A percentile compares a stretch with the other conserved stretches of the same genome.
Conservation (phyloP, 2,113 vertebrate species). For the Galemys pyrenaicus region DNA sequence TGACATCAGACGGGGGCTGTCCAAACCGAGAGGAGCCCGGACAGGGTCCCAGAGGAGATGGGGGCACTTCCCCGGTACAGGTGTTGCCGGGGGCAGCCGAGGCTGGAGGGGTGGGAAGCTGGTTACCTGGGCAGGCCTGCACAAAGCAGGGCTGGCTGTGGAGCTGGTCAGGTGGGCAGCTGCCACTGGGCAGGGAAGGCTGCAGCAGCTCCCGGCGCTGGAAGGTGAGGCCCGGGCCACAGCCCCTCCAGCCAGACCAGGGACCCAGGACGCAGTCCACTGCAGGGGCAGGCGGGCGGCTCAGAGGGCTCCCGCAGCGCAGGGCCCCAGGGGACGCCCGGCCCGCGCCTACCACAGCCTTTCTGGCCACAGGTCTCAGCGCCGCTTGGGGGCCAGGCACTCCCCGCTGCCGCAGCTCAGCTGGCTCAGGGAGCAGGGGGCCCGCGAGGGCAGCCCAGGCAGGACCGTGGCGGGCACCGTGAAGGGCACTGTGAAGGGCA, state of each 20-base stretch:
- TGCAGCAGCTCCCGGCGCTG: conserved; percentile 87
- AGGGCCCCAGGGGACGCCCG: not conserved
- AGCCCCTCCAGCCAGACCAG: conserved; percentile 92
- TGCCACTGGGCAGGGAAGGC: conserved; percentile 83
- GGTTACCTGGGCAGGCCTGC: conserved; percentile 90
- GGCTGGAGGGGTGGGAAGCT: accelerated
- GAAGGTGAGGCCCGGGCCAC: conserved; percentile 91
- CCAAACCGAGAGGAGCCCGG: not conserved
- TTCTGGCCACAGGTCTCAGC: conserved; percentile 88
- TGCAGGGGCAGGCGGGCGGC: conserved; percentile 54
- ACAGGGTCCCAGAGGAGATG: not conserved
- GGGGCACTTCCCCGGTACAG: too few relatives aligned
- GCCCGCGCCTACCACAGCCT: conserved; percentile 85
- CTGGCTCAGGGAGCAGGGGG: conserved; percentile 88
- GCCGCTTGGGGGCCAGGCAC: conserved; percentile 86
- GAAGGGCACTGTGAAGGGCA: conserved; percentile 63
- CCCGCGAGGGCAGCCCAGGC: conserved; percentile 45
- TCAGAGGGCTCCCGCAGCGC: not conserved
- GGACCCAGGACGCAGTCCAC: conserved; percentile 89
- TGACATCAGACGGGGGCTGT: too few relatives aligned
- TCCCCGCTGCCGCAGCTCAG: conserved; percentile 90
- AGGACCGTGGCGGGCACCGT: conserved; percentile 29
- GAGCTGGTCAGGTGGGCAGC: conserved; percentile 84
- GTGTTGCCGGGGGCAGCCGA: accelerated
- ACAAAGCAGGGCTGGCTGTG: conserved; percentile 91